phyloP scores from a whole-genome alignment of 2,888 invertebrate species.

The Drosophila buzzatii region DNA sequence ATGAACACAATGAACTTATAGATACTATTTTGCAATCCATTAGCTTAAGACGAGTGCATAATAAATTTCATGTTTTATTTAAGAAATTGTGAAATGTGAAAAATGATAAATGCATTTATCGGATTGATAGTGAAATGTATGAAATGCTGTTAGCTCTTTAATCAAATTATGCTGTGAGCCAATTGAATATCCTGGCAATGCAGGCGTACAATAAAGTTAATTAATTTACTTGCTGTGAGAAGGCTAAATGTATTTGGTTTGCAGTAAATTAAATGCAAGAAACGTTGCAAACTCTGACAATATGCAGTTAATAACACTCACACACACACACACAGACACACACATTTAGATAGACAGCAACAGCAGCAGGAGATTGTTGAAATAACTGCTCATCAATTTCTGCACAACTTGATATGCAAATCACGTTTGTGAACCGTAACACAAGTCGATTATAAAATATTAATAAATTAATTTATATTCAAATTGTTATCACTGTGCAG shows the following conservation, averaged over 20 bases:
- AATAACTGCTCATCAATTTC: conserved; percentile 43
- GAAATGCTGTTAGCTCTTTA: conserved; percentile 61
- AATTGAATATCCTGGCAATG: conserved; percentile 21
- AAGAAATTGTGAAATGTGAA: conserved; percentile 16
- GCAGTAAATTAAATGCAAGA: conserved; percentile 66
- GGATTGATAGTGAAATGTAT: conserved; percentile 54
- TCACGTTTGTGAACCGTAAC: conserved; percentile 43
- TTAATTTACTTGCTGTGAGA: conserved; percentile 59
- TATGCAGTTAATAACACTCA: conserved; percentile 60
- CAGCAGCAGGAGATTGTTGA: conserved; percentile 27
- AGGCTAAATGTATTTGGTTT: conserved; percentile 14
- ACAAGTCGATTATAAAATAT: conserved; percentile 76
- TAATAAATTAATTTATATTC: conserved; percentile 72
- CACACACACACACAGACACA: too few species aligned
- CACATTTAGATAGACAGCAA: not conserved
- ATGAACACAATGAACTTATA: not conserved
- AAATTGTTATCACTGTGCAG: conserved; percentile 46
- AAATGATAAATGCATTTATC: conserved; percentile 57
- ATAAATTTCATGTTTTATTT: conserved; percentile 23
- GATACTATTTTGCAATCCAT: conserved; percentile 33
- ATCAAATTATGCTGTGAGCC: conserved; percentile 58
- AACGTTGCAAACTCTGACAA: conserved; percentile 47
- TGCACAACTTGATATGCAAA: conserved; percentile 68
- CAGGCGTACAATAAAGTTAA: conserved; percentile 68
- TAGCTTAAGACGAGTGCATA: conserved; percentile 38